A percentile compares a stretch with the other conserved stretches of the same genome.
Evolutionary conservation across 2,113 vertebrate species (phyloP).

Genomic region (Todiramphus saurophagus): DNA sequence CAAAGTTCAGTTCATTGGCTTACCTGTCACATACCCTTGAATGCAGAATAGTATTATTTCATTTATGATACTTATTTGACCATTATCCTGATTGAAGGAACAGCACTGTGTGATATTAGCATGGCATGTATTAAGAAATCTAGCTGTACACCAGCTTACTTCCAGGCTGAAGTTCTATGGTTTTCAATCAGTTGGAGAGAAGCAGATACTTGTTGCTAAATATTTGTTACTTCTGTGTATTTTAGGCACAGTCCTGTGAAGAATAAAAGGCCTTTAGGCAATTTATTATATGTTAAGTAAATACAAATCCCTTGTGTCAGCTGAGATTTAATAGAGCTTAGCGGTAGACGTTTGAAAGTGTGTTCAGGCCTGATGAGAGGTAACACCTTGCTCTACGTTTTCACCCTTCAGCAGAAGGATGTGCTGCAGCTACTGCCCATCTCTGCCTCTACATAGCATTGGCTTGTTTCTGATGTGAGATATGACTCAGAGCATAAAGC

Average conservation of each 20-base stretch:
- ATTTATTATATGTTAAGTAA: background rate
- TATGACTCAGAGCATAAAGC: background rate
- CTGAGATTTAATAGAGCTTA: background rate
- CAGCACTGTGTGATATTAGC: background rate
- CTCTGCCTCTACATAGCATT: rapidly evolving
- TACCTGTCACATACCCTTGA: rapidly evolving
- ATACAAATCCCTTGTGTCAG: background rate
- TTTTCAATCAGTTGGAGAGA: background rate
- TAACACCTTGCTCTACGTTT: background rate
- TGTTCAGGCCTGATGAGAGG: background rate
- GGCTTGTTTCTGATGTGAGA: background rate
- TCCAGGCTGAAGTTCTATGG: background rate
- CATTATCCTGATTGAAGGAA: background rate
- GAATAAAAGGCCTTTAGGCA: background rate
- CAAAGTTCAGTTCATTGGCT: background rate
- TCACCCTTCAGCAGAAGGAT: background rate
- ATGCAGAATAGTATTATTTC: background rate
- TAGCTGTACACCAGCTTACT: background rate
- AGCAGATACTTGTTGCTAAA: constrained; percentile 32
- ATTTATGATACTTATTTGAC: background rate
- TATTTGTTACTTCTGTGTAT: constrained; percentile 27
- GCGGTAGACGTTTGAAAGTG: background rate
- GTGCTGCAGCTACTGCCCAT: background rate
- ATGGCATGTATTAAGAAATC: background rate
- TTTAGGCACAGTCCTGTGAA: background rate